A percentile compares a stretch with the other conserved stretches of the same genome.
phyloP scores from a whole-genome alignment of 2,797 vertebrate species.

The Paedocypris micromegethes region DNA sequence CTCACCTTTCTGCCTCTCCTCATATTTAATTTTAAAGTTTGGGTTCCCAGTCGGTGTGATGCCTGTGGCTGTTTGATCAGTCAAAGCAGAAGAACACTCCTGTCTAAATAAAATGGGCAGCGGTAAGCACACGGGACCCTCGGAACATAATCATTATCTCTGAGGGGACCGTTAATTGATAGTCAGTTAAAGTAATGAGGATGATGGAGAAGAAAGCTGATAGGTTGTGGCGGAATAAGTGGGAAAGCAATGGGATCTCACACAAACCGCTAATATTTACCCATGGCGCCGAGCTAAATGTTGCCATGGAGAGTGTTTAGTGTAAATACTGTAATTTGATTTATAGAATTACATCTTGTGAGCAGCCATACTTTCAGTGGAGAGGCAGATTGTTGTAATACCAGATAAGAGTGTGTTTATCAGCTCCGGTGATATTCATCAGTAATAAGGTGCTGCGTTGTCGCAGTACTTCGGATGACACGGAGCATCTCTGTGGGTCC shows the following conservation, averaged over 20 bases:
- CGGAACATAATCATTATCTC: slow-evolving; percentile 69
- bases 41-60: slow-evolving; percentile 9
- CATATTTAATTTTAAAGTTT: slow-evolving; percentile 25
- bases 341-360: slow-evolving; percentile 15
- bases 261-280: slow-evolving; percentile 25
- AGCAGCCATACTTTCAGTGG: slow-evolving; percentile 2
- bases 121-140: slow-evolving; percentile 66
- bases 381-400: slow-evolving; percentile 17
- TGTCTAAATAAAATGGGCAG: slow-evolving; percentile 66
- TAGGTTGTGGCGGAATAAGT: slow-evolving; percentile 42
- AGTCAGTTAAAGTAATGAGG: slow-evolving; percentile 59
- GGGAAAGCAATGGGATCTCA: slow-evolving; percentile 1
- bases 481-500: slow-evolving; percentile 27
- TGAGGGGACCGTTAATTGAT: slow-evolving; percentile 67
- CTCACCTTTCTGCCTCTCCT: background rate
- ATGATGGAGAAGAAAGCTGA: slow-evolving; percentile 56
- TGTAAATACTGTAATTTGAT: slow-evolving; percentile 26
- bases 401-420: slow-evolving; percentile 28
- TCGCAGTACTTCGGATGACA: slow-evolving; percentile 18
- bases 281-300: slow-evolving; percentile 2
- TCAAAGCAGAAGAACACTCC: slow-evolving; percentile 57
- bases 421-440: slow-evolving; percentile 26
- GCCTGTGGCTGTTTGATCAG: slow-evolving; percentile 51
- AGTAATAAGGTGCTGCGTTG: slow-evolving; percentile 33
- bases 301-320: slow-evolving; percentile 42